Evolutionary conservation across 2,888 invertebrate species (phyloP).

Genomic region (Drosophila robusta): DNA sequence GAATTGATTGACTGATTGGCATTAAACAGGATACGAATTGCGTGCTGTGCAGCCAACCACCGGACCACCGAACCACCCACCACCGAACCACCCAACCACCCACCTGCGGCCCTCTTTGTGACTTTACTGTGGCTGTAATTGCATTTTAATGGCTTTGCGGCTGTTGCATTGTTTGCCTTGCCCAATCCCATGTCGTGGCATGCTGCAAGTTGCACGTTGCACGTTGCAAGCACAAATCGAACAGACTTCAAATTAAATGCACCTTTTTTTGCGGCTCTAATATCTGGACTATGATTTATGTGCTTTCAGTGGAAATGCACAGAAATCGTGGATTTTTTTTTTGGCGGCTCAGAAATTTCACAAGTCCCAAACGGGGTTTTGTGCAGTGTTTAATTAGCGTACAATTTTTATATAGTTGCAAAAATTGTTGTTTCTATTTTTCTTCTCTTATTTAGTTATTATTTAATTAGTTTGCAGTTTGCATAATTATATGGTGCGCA

Average conservation of each 20-base stretch:
- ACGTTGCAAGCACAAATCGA: slow-evolving; percentile 56
- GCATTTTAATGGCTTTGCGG: slow-evolving; percentile 75
- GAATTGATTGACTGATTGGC: slow-evolving; percentile 64
- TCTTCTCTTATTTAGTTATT: slow-evolving; percentile 19
- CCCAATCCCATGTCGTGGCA: slow-evolving; percentile 46
- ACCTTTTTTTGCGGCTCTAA: slow-evolving; percentile 26
- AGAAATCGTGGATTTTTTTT: neutral
- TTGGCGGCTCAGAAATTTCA: slow-evolving; percentile 8
- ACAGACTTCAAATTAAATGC: slow-evolving; percentile 65
- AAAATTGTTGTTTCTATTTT: slow-evolving; percentile 1
- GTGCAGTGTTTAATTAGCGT: slow-evolving; percentile 25
- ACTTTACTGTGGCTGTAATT: slow-evolving; percentile 51
- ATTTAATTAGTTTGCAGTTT: slow-evolving; percentile 57
- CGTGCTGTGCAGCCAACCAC: slow-evolving; percentile 33
- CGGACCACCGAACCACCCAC: slow-evolving; percentile 13
- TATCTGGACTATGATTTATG: slow-evolving; percentile 58
- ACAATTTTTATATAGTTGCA: neutral
- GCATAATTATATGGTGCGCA: slow-evolving; percentile 66
- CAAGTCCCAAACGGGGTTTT: neutral
- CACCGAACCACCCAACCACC: slow-evolving; percentile 18
- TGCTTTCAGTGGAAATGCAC: slow-evolving; percentile 31
- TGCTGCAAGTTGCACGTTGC: slow-evolving; percentile 31
- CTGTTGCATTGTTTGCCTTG: slow-evolving; percentile 49
- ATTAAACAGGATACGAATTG: slow-evolving; percentile 72
- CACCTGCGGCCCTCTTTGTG: slow-evolving; percentile 30